Percentiles rank a stretch among this genome's conserved stretches.
These are phyloP conservation scores for Agelastica alni DNA, from an alignment of 2,888 invertebrate species.

Conservation along the genomic window DNA sequence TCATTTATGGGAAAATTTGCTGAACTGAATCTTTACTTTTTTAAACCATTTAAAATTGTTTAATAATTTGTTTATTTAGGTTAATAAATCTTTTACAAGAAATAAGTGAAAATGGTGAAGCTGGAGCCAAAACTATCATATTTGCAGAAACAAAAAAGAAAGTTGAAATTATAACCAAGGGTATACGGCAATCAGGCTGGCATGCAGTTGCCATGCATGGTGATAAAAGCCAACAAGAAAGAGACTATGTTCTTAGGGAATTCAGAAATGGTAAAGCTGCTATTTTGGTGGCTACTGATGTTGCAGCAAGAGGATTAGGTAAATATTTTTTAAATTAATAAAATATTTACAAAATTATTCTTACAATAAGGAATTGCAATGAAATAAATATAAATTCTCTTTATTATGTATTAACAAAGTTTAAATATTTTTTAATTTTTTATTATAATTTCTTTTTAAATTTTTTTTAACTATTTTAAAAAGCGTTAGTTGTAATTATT, in stretches of 20 bases:
- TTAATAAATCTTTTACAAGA: slow-evolving; percentile 75
- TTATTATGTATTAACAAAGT: no score
- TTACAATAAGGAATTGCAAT: no score
- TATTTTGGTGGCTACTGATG: slow-evolving; percentile 95
- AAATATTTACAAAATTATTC: no score
- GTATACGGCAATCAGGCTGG: slow-evolving; percentile 74
- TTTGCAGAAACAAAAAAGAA: slow-evolving; percentile 96
- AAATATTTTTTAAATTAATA: no score
- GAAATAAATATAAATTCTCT: no score
- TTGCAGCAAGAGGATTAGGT: slow-evolving; percentile 95
- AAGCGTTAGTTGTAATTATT: no score
- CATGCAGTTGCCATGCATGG: slow-evolving; percentile 87
- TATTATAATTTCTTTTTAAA: no score
- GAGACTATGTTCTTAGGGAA: slow-evolving; percentile 88
- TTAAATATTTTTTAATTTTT: no score
- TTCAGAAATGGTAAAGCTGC: slow-evolving; percentile 84
- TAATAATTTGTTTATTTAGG: slow-evolving; percentile 54
- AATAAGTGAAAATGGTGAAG: slow-evolving; percentile 75
- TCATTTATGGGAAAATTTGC: no score
- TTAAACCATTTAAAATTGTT: no score
- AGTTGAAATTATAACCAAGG: slow-evolving; percentile 73
- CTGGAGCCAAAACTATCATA: slow-evolving; percentile 87
- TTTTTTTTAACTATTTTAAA: no score
- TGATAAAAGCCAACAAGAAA: slow-evolving; percentile 91
- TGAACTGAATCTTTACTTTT: no score